A percentile compares a stretch with the other conserved stretches of the same genome.
These are phyloP conservation scores for Teleogryllus oceanicus DNA, from an alignment of 2,888 invertebrate species.

Conservation along the genomic window DNA sequence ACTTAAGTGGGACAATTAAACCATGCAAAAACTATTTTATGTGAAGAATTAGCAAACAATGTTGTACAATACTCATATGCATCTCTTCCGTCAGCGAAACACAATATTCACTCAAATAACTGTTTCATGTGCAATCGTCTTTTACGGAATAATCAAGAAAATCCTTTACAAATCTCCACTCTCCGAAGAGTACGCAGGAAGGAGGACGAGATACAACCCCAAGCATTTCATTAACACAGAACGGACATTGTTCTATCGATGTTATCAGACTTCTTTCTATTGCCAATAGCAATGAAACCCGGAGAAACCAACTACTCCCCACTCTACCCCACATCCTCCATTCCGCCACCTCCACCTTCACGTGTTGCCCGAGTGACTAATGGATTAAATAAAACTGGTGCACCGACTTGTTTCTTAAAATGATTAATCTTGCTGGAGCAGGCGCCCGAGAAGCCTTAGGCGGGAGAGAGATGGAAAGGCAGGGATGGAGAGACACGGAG, in stretches of 20 bases:
- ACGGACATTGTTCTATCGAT: background rate
- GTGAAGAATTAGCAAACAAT: too few relatives aligned
- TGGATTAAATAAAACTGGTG: constrained; percentile 2
- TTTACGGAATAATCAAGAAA: too few relatives aligned
- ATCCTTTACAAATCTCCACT: too few relatives aligned
- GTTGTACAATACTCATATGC: too few relatives aligned
- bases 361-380: background rate
- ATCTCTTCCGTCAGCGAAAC: too few relatives aligned
- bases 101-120: too few relatives aligned
- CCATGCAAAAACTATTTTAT: too few relatives aligned
- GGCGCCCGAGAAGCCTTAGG: background rate
- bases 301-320: background rate
- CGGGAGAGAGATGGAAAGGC: background rate
- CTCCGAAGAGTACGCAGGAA: too few relatives aligned
- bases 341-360: background rate
- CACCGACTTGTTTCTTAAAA: constrained; percentile 18
- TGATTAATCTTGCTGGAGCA: constrained; percentile 18
- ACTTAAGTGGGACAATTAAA: too few relatives aligned
- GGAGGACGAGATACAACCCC: too few relatives aligned
- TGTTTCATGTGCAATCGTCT: too few relatives aligned
- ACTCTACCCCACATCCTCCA: background rate
- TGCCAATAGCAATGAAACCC: background rate
- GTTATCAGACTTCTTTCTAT: background rate
- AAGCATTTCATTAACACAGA: background rate
- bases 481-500: background rate